These are phyloP conservation scores for Poeciliopsis retropinna DNA, from an alignment of 2,113 vertebrate species.

Conservation along the genomic window DNA sequence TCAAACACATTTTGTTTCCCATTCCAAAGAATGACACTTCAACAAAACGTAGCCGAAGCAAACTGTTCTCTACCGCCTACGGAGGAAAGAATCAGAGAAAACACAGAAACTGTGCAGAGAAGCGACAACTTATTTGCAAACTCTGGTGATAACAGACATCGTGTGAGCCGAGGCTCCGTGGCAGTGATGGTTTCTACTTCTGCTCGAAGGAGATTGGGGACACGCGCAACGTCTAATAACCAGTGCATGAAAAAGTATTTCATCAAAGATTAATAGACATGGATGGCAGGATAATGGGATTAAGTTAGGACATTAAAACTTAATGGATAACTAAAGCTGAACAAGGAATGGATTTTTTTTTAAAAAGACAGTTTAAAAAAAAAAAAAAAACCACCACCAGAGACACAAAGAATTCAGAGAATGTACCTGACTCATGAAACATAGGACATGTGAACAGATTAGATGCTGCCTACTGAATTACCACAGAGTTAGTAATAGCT, in stretches of 20 bases:
- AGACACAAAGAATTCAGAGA: constrained; percentile 17
- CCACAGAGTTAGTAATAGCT: constrained; percentile 64
- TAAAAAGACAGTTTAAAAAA: not conserved
- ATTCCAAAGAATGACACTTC: not conserved
- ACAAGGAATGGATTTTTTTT: not conserved
- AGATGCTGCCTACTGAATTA: constrained; percentile 55
- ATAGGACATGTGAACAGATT: constrained; percentile 53
- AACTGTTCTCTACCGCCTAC: not conserved
- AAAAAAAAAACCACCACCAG: constrained; percentile 18
- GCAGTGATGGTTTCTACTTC: not conserved
- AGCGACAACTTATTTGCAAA: not conserved
- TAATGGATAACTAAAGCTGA: not conserved
- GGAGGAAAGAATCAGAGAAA: not conserved
- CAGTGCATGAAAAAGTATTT: not conserved
- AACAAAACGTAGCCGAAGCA: not conserved
- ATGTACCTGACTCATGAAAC: constrained; percentile 37
- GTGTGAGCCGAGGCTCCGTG: not conserved
- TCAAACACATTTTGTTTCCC: not conserved
- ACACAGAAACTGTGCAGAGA: not conserved
- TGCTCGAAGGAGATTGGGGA: not conserved
- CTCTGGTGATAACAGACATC: not conserved
- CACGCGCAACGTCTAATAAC: not conserved
- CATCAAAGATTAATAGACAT: not conserved
- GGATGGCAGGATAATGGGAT: not conserved
- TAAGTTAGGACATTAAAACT: not conserved